Evolutionary conservation across 2,797 vertebrate species (phyloP).

Genomic region (Sylvia borin): DNA sequence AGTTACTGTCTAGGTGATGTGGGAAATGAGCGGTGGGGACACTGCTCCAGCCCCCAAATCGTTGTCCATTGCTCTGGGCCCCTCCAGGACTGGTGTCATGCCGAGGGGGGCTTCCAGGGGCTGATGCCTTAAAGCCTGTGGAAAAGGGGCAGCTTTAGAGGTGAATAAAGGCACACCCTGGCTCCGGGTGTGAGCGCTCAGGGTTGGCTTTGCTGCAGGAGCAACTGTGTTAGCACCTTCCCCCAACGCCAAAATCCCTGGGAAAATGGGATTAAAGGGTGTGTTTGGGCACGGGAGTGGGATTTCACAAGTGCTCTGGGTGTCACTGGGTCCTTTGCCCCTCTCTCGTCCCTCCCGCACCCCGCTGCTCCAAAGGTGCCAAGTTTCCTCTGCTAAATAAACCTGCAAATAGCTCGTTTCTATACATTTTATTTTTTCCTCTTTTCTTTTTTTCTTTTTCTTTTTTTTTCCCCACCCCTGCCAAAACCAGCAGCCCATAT

Average conservation of each 20-base stretch:
- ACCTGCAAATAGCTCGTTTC: background rate
- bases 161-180: background rate
- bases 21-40: background rate
- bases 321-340: background rate
- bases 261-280: background rate
- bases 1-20: background rate
- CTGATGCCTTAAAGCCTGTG: background rate
- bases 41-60: background rate
- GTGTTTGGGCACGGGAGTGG: background rate
- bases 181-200: rapidly evolving
- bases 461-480: background rate
- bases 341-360: rapidly evolving
- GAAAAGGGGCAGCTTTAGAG: background rate
- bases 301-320: background rate
- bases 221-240: background rate
- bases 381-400: background rate
- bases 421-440: background rate
- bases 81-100: no score
- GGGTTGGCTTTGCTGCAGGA: background rate
- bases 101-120: rapidly evolving
- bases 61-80: rapidly evolving
- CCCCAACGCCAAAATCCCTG: rapidly evolving
- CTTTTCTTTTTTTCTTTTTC: background rate
- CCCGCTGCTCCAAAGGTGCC: background rate
- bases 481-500: conserved; percentile 18